phyloP scores from a whole-genome alignment of 2,113 vertebrate genomes.

The Lontra canadensis region DNA sequence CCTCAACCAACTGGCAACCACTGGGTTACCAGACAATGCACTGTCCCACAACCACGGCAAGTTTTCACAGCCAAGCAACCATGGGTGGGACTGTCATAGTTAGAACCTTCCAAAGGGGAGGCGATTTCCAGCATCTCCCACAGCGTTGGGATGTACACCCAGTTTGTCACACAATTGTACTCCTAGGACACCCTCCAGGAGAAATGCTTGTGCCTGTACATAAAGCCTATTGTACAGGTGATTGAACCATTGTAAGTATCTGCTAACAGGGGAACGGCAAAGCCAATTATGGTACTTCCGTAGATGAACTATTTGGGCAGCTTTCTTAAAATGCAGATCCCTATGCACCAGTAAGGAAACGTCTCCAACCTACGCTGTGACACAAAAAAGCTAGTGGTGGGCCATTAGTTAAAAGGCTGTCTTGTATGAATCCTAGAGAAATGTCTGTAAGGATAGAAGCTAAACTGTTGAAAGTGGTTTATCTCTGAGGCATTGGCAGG shows the following conservation, averaged over 20 bases:
- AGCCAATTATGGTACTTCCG: neutral
- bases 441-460: neutral
- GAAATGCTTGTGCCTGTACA: neutral
- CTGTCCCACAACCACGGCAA: neutral
- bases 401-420: neutral
- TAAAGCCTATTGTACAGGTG: neutral
- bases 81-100: neutral
- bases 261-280: neutral
- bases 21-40: neutral
- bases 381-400: neutral
- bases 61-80: neutral
- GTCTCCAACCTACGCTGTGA: neutral
- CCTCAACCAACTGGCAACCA: neutral
- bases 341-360: neutral
- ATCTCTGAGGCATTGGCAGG: neutral
- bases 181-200: neutral
- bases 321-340: neutral
- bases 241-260: neutral
- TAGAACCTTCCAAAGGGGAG: neutral
- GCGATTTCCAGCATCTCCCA: neutral
- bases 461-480: neutral
- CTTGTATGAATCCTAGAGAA: neutral
- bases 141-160: neutral
- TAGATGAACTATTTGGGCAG: neutral
- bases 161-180: neutral